A percentile compares a stretch with the other conserved stretches of the same genome.
Evolutionary conservation across 1,140 invertebrate species (phyloP).

Genomic region (Drosophila athabasca): DNA sequence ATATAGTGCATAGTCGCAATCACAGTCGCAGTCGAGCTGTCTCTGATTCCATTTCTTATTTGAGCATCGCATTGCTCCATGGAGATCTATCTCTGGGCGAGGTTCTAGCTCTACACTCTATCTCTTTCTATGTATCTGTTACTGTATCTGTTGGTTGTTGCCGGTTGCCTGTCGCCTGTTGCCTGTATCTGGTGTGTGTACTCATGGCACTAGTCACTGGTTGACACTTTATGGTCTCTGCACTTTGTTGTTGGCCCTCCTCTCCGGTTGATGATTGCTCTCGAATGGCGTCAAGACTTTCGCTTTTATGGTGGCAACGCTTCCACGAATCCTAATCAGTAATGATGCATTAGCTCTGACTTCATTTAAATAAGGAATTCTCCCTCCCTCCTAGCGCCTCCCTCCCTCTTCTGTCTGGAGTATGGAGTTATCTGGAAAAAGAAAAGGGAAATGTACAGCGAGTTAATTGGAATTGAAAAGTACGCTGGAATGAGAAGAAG

Average conservation of each 20-base stretch:
- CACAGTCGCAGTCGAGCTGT: slow-evolving; percentile 26
- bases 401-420: slow-evolving; percentile 2
- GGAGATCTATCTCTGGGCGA: slow-evolving; percentile 11
- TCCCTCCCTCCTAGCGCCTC: no score
- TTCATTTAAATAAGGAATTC: slow-evolving; percentile 47
- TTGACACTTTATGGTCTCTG: slow-evolving; percentile 67
- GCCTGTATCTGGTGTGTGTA: slow-evolving; percentile 52
- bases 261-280: slow-evolving; percentile 51
- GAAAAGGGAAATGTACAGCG: not conserved
- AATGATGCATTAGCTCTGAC: slow-evolving; percentile 54
- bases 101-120: slow-evolving; percentile 20
- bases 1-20: slow-evolving; percentile 9
- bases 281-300: slow-evolving; percentile 81
- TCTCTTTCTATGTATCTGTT: slow-evolving; percentile 28
- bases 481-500: not conserved
- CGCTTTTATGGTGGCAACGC: slow-evolving; percentile 73
- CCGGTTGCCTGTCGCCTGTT: slow-evolving; percentile 20
- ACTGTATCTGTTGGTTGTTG: slow-evolving; percentile 13
- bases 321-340: slow-evolving; percentile 74
- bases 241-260: not conserved
- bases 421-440: slow-evolving; percentile 31
- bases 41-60: slow-evolving; percentile 52
- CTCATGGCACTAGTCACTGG: slow-evolving; percentile 75
- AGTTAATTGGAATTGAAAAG: slow-evolving; percentile 33
- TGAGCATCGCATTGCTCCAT: slow-evolving; percentile 47